Base-by-base conservation (phyloP, 1,140 invertebrate genomes). In the Planococcus citri region DNA sequence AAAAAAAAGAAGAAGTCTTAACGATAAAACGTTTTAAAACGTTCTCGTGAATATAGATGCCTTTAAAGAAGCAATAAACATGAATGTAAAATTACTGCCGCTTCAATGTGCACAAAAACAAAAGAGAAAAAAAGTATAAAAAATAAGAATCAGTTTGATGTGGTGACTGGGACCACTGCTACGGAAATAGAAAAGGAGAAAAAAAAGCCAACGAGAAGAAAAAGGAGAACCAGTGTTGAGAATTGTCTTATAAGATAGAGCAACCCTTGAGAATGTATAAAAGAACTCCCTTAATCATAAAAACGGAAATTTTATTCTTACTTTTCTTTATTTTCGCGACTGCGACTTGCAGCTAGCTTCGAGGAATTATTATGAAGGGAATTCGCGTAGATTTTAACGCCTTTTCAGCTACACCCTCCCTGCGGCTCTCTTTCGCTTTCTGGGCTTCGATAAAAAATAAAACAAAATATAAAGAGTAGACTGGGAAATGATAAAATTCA, bases 11-110 rank as follows among this genome's bases (percentile, higher is more conserved):
- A 22, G 24, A 64, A 64, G 21, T 21, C 60, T 20, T 64, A 64
- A 64, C 60, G 60, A 64, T 64, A 64, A 64, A 64, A 64, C 60
- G 60, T 64, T 64, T 64, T 64, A 64, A 64, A 64, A 17, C 60
- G 60, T 24, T 64, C 60, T 64, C 60, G 60, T 64, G 60, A 64
- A 64, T 64, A 64, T 64, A 64, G 60, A 64, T 64, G 60, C 25
- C 60, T 64, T 64, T 64, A 64, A 64, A 64, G 60, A 64, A 64
- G 60, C 60, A 64, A 64, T 64, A 64, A 64, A 64, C 60, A 64
- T 64, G 25, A 64, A 64, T 64, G 60, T 64, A 64, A 64, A 64
- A 64, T 64, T 64, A 64, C 60, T 64, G 60, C 60, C 60, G 60
- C 25, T 64, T 64, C 60, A 25, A 64, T 64, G 60, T 64, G 60